phyloP scores from a whole-genome alignment of 2,113 vertebrate species.

The Platysternon megacephalum region DNA sequence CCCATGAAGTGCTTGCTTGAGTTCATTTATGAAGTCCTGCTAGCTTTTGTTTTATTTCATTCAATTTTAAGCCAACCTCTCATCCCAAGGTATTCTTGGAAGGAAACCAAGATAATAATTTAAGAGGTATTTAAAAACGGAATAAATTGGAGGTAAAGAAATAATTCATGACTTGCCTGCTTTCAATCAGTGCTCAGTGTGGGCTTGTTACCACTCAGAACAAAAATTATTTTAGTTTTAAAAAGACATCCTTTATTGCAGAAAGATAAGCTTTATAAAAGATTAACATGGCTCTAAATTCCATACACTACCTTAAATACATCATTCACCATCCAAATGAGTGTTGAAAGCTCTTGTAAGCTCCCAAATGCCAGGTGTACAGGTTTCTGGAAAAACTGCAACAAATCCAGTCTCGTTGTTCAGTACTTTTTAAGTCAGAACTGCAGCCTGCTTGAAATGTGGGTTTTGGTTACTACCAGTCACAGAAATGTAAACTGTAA shows the following conservation, averaged over 20 bases:
- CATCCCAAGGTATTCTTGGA: neutral
- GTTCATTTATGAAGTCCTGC: neutral
- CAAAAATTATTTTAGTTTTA: neutral
- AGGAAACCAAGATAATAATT: neutral
- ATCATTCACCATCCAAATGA: constrained; percentile 8
- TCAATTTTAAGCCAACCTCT: neutral
- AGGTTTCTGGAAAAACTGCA: neutral
- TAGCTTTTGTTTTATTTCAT: constrained; percentile 11
- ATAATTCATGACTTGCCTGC: neutral
- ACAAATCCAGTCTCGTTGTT: neutral
- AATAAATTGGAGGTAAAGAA: neutral
- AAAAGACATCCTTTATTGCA: neutral
- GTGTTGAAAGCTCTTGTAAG: neutral
- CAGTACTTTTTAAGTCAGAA: neutral
- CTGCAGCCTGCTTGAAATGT: neutral
- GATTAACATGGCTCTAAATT: neutral
- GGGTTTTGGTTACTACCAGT: neutral
- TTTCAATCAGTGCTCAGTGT: neutral
- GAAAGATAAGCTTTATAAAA: constrained; percentile 11
- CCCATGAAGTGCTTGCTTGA: constrained; percentile 8
- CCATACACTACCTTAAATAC: neutral
- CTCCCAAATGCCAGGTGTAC: neutral
- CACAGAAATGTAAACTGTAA: neutral
- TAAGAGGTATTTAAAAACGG: neutral
- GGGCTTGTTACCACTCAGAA: neutral